Base-by-base conservation (phyloP, 1,140 invertebrate genomes). In the Capitella teleta region DNA sequence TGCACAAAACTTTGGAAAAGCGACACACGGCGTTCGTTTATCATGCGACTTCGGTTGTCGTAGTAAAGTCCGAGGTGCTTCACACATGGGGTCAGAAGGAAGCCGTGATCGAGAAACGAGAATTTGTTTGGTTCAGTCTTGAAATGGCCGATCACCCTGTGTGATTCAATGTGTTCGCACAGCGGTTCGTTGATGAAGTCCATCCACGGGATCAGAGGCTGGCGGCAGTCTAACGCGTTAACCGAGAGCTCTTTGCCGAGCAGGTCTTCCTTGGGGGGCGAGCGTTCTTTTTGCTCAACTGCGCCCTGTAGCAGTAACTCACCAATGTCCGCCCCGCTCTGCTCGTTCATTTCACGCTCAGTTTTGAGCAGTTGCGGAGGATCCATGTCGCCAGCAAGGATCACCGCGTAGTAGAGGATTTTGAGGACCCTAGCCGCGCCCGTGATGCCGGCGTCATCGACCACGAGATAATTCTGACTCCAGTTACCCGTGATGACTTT, bases 1-100 rank as follows among this genome's bases (percentile, higher is more conserved):
- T 74, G 68, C 28, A 82, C 79, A 26, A 86, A 79, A 44, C 80
- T 83, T 64, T 88, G 81, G 61, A 89, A 72, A 67, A 91, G 74
- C 66, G 83, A 84, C 68, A 86, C 79, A 60, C 89, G 74, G 46
- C 89, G 74, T 69, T 94, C 89, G 55, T 85, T 88, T 67, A 88
- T 88, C 91, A 96, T 96, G 32, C 89, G 79, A 64, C 95, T 90
- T 28, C 90, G 78, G 68, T 91, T 93, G 70, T 95, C 90, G 67
- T 89, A 93, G 72, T 91, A 93, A 25, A 94, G 73, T 0, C 85
- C 87, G 50, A 90, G 77, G 8, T 86, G 85, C 74, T 93, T 94
- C 0, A 87, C 91, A 1, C 87, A 84, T 2, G 88, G 85, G n/a
- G 86, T 93, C 28, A 94, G 73, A 56, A 94, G 85, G 72, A 94